A percentile compares a stretch with the other conserved stretches of the same genome.
Evolutionary conservation across 1,140 invertebrate genomes (phyloP).

Genomic region (Drosophila eugracilis): DNA sequence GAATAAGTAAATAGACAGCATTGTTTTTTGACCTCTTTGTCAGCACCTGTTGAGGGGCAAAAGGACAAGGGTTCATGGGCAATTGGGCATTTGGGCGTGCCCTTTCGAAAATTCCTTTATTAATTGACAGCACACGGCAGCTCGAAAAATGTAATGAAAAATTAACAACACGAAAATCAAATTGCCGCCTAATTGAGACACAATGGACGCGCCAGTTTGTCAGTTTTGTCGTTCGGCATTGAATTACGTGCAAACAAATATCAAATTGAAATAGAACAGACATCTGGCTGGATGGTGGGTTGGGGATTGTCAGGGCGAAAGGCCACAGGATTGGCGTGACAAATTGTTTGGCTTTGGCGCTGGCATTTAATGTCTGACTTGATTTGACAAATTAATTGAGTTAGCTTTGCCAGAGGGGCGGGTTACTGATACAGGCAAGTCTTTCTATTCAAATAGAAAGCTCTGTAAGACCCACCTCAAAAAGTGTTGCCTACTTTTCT

Average conservation of each 20-base stretch:
- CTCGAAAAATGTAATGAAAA: slow-evolving; percentile 75
- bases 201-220: slow-evolving; percentile 40
- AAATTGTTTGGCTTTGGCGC: slow-evolving; percentile 65
- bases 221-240: slow-evolving; percentile 49
- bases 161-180: slow-evolving; percentile 80
- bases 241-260: slow-evolving; percentile 75
- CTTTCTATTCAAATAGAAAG: slow-evolving; percentile 11
- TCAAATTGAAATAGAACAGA: slow-evolving; percentile 57
- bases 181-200: slow-evolving; percentile 80
- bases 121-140: slow-evolving; percentile 75
- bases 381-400: slow-evolving; percentile 80
- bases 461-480: neutral
- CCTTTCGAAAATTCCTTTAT: slow-evolving; percentile 62
- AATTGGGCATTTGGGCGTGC: slow-evolving; percentile 46
- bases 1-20: neutral
- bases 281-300: neutral
- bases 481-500: slow-evolving; percentile 41
- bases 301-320: slow-evolving; percentile 4
- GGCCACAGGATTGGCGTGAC: slow-evolving; percentile 62
- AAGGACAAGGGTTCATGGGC: slow-evolving; percentile 8
- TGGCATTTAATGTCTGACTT: slow-evolving; percentile 69
- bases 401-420: slow-evolving; percentile 31
- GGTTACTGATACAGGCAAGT: no score
- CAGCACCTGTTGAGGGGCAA: slow-evolving; percentile 64
- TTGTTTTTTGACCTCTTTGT: neutral